Evolutionary conservation across 2,797 vertebrate species (phyloP), one percentile per base, ranked within the genome.

Genomic region (Coregonus ussuriensis): DNA sequence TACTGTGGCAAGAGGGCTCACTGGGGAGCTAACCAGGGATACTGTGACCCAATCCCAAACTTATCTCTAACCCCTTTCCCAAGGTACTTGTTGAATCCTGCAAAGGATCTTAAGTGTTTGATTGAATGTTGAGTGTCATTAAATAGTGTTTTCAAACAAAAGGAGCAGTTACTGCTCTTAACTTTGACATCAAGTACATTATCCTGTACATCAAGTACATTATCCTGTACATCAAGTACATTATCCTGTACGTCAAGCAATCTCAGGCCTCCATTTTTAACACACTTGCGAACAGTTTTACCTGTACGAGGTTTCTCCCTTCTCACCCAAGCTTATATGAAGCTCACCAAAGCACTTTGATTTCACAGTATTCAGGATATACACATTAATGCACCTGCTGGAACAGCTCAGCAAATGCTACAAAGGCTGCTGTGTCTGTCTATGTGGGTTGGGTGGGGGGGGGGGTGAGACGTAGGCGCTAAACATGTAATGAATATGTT

Each of bases 391-490:
- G 84, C 74, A 71, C 81, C 84, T 88, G 72, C 74, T 86, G 85
- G 85, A 91, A 74, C 53, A 82, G 83, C 82, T 81, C 76, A 37
- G 78, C 6, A 76, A 68, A 70, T 84, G 67, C 78, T 68, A 91
- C 89, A 93, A 90, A 89, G 89, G 67, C 80, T 59, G 75, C 81
- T 79, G 81, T 90, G 88, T 91, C 83, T 16, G 1, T 84, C 18
- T 52, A 1, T n/a, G 9, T 71, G 68, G 37, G 37, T n/a, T 74
- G 83, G 82, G 63, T 63, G 75, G 54, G 81, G 71, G 52, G 6
- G 18, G 76, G 75, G 35, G 14, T 83, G 86, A 9, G 9, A 85
- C 79, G 77, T 70, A 75, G 5, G 66, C 74, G 53, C 76, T 15
- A 31, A 74, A 68, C 76, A 54, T 83, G 88, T 90, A 93, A 91